Conservation (phyloP, 2,113 vertebrate genomes). For the Eupsittula cactorum region DNA sequence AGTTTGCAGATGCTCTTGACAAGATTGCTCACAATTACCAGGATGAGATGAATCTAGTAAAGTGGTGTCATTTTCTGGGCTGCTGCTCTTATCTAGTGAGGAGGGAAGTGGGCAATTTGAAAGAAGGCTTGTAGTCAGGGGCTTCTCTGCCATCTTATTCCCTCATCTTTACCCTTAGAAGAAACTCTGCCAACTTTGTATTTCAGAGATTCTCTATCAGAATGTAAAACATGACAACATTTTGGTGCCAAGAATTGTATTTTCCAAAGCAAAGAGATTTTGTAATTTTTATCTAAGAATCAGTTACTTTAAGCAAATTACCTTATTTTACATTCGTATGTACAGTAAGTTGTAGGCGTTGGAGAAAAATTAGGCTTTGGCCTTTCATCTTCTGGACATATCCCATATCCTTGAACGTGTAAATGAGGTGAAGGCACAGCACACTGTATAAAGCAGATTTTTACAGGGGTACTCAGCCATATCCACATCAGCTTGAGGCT, state of each 20-base stretch:
- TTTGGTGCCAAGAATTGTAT: accelerated
- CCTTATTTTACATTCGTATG: neutral
- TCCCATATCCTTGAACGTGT: accelerated
- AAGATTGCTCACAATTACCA: accelerated
- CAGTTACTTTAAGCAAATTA: neutral
- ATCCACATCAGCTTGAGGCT: neutral
- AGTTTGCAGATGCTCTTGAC: neutral
- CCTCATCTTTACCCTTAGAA: neutral
- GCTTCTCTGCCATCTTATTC: neutral
- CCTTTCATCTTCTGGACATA: neutral
- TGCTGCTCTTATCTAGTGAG: neutral
- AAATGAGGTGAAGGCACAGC: neutral
- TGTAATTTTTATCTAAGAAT: neutral
- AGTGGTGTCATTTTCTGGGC: neutral
- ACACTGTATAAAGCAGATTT: neutral
- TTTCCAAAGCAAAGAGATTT: neutral
- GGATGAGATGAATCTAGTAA: neutral
- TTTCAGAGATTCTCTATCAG: neutral
- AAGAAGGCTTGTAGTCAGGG: neutral
- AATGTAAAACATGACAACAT: neutral
- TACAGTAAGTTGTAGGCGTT: neutral
- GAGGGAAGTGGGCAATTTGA: neutral
- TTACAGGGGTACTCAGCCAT: neutral
- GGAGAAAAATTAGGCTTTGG: neutral
- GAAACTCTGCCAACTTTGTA: neutral